Evolutionary conservation across 2,113 vertebrate species (phyloP).

Genomic region (Clarias magur): DNA sequence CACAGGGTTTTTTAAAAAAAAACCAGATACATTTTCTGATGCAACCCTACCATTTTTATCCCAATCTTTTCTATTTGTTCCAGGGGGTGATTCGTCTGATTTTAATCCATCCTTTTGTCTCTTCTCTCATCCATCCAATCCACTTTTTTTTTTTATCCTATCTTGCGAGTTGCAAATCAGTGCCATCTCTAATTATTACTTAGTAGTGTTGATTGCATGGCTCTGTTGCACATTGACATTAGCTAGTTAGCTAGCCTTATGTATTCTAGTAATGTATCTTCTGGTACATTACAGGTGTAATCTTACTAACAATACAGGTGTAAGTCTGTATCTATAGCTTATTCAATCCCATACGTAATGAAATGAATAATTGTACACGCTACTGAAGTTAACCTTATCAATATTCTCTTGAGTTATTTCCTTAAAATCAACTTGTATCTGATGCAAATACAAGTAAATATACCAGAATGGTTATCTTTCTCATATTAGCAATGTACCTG

Average conservation of each 20-base stretch:
- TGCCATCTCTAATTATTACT: not conserved
- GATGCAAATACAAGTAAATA: no score
- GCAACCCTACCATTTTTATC: not conserved
- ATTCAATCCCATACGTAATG: not conserved
- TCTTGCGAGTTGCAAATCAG: not conserved
- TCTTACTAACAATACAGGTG: not conserved
- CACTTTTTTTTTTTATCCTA: not conserved
- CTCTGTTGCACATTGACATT: not conserved
- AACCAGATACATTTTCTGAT: no score
- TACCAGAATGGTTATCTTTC: not conserved
- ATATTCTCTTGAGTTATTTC: not conserved
- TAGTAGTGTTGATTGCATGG: not conserved
- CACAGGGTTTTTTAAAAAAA: no score
- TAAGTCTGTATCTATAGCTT: not conserved
- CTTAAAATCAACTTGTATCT: not conserved
- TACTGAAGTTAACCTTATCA: not conserved
- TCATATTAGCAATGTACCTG: not conserved
- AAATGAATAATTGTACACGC: not conserved
- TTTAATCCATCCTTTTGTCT: not conserved
- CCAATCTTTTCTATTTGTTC: not conserved
- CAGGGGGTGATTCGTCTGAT: not conserved
- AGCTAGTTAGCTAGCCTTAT: not conserved
- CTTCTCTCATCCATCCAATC: not conserved
- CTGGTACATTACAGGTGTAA: not conserved
- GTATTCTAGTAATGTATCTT: not conserved